These are phyloP conservation scores for Clarias platycephalus DNA, from an alignment of 2,797 vertebrate species.

Conservation along the genomic window DNA sequence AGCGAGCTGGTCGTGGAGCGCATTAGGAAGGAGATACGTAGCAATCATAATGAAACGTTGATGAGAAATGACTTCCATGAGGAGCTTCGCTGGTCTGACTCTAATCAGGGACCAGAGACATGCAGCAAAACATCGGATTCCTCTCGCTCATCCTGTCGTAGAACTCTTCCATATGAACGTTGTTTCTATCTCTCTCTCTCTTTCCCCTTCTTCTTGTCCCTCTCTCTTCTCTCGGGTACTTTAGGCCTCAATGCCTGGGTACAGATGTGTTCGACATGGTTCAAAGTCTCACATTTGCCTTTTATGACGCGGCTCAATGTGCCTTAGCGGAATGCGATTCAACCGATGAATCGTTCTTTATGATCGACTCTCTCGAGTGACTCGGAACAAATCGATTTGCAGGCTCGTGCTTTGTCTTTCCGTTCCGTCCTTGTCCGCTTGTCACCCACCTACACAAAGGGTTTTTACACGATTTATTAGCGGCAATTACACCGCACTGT, in stretches of 20 bases:
- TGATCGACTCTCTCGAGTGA: constrained; percentile 4
- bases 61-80: constrained; percentile 52
- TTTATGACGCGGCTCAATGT: neutral
- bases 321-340: neutral
- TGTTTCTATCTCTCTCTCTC: constrained; percentile 5
- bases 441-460: neutral
- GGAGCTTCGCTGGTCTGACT: constrained; percentile 29
- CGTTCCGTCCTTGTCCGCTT: neutral
- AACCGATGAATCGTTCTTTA: neutral
- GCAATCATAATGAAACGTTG: constrained; percentile 40
- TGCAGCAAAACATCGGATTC: constrained; percentile 52
- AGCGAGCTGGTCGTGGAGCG: constrained; percentile 7
- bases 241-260: neutral
- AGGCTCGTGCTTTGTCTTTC: neutral
- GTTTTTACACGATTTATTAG: constrained; percentile 12
- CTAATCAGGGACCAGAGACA: constrained; percentile 35
- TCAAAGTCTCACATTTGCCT: constrained; percentile 3
- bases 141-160: constrained; percentile 25
- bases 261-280: constrained; percentile 4
- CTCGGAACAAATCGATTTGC: constrained; percentile 13
- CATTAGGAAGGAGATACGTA: constrained; percentile 40
- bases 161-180: constrained; percentile 9
- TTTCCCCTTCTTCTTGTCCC: constrained; percentile 1
- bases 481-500: neutral
- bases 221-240: neutral